Conservation (phyloP, 2,888 invertebrate species). For the Lumbricus terrestris region DNA sequence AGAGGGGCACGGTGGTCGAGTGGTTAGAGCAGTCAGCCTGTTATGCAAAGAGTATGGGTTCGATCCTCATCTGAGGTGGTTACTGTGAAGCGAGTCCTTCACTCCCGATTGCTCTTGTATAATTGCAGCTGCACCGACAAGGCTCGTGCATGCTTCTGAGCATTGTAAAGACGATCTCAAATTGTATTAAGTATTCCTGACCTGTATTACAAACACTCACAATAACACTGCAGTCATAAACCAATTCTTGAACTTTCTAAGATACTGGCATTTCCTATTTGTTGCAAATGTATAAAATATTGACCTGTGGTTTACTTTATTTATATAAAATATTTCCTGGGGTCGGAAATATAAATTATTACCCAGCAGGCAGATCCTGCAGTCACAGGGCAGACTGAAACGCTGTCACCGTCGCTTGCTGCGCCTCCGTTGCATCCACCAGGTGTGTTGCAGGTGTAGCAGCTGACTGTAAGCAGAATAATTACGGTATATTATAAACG, state of each 20-base stretch:
- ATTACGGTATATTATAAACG: too few relatives aligned
- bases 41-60: too few relatives aligned
- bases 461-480: conserved; percentile 4
- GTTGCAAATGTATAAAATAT: neutral
- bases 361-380: conserved; percentile 30
- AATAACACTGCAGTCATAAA: neutral
- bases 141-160: too few relatives aligned
- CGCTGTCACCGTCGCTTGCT: neutral
- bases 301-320: too few relatives aligned
- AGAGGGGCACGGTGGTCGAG: too few relatives aligned
- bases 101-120: too few relatives aligned
- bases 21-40: too few relatives aligned
- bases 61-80: too few relatives aligned
- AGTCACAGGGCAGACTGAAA: conserved; percentile 17
- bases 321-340: neutral
- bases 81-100: too few relatives aligned
- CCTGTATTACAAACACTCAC: neutral
- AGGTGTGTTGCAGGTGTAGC: neutral
- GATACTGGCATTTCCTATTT: neutral
- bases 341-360: neutral
- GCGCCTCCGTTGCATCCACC: conserved; percentile 7
- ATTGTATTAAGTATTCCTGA: neutral
- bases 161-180: too few relatives aligned
- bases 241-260: neutral
- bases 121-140: too few relatives aligned